Evolutionary conservation across 2,888 invertebrate species (phyloP), one percentile per base, ranked within the genome.

Genomic region (Lepidochitona cinerea): DNA sequence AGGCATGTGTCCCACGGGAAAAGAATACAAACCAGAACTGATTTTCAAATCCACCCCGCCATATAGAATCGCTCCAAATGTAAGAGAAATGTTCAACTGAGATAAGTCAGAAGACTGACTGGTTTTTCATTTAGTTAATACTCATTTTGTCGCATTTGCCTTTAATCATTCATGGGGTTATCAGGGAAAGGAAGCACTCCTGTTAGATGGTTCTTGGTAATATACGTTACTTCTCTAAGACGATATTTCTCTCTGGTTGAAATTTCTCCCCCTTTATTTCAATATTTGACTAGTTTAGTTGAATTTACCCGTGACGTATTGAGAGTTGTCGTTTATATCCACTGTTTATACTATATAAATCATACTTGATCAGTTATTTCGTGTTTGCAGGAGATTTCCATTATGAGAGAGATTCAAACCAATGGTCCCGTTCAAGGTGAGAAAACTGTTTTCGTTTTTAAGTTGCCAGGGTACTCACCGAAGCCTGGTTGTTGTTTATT

Each of bases 361-460:
- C 23, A 41, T 18, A 26, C 12, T 59, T 54, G 29, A 5, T 37
- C 37, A n/a, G 6, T 53, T 37, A 75, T 59, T 68, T 70, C 37
- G 32, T 7, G 33, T 49, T 7, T 12, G 36, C 80, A 88, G 88
- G 92, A 92, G 79, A 93, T 94, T 18, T 97, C 97, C 85, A 96
- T 98, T 81, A 97, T 96, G 96, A 93, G 94, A 71, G 98, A 98
- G 89, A 96, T 98, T 70, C 92, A 94, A 91, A 93, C 93, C 66
- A 96, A 96, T 59, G 98, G 98, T 65, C 98, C 98, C 0, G 96
- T 98, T 0, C 97, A 97, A 93, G 95, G 88, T 88, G 82, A 29
- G 68, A 49, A 18, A n/a, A 35, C 6, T 18, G 53, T 54, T 33
- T 32, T 32, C 35, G 26, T 18, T 37, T n/a, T n/a, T n/a, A n/a